Conservation (phyloP, 2,797 vertebrate genomes). For the Coluber constrictor region DNA sequence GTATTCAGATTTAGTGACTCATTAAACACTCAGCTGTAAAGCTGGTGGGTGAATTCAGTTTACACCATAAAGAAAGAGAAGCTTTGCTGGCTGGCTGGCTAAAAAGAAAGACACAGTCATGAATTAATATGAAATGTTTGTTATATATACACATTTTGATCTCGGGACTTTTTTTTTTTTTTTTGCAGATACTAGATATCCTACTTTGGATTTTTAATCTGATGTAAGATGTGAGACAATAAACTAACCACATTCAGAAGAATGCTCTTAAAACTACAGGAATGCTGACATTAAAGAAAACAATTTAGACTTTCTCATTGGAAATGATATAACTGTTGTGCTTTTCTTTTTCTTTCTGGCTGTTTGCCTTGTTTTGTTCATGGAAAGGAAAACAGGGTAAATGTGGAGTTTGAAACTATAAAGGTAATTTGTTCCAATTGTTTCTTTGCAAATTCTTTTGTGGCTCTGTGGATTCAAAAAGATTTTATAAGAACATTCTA, state of each 20-base stretch:
- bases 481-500: background rate
- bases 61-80: background rate
- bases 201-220: background rate
- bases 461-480: background rate
- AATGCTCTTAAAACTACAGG: background rate
- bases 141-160: background rate
- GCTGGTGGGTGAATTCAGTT: background rate
- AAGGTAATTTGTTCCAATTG: background rate
- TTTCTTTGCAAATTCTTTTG: background rate
- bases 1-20: constrained; percentile 1
- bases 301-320: background rate
- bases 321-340: background rate
- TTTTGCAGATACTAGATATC: background rate
- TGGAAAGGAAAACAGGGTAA: background rate
- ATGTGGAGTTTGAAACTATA: background rate
- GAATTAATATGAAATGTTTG: background rate
- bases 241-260: background rate
- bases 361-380: background rate
- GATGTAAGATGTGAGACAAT: background rate
- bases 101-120: background rate
- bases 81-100: background rate
- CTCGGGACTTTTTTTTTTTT: background rate
- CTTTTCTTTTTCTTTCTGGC: background rate
- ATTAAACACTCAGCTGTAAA: background rate
- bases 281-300: background rate